Percentiles rank a stretch among this genome's conserved stretches.
Conservation (phyloP, 2,797 vertebrate genomes). For the Morelia viridis region DNA sequence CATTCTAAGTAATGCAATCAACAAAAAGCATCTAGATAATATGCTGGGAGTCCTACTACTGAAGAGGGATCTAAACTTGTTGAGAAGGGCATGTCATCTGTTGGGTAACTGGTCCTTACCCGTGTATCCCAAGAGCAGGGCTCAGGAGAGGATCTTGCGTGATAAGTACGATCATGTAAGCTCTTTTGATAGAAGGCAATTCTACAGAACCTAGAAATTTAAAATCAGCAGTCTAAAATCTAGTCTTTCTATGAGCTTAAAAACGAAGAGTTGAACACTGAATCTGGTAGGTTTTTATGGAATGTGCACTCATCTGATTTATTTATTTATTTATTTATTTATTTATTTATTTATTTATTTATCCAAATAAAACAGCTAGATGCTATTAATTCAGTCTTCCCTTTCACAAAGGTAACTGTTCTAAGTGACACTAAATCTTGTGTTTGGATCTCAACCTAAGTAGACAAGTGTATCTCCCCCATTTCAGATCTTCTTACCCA, state of each 20-base stretch:
- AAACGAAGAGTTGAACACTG: not conserved
- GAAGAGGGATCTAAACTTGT: not conserved
- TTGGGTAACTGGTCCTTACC: not conserved
- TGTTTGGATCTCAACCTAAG: conserved; percentile 49
- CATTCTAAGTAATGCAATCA: not conserved
- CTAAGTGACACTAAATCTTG: conserved; percentile 45
- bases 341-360: not conserved
- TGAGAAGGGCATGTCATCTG: not conserved
- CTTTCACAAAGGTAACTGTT: not conserved
- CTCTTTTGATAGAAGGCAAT: not conserved
- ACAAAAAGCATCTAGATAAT: not conserved
- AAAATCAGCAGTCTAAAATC: not conserved
- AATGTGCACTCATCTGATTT: not conserved
- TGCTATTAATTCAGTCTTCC: not conserved
- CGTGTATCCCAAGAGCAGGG: not conserved
- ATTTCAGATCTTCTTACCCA: not conserved
- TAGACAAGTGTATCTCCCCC: conserved; percentile 35
- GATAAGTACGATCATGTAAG: not conserved
- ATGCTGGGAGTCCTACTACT: not conserved
- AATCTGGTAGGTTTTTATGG: not conserved
- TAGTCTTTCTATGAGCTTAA: not conserved
- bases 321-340: not conserved
- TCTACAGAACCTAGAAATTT: not conserved
- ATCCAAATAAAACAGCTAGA: not conserved
- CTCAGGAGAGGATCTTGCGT: not conserved